These are phyloP conservation scores for Phaonia tiefii DNA, from an alignment of 2,888 invertebrate genomes.

Conservation along the genomic window DNA sequence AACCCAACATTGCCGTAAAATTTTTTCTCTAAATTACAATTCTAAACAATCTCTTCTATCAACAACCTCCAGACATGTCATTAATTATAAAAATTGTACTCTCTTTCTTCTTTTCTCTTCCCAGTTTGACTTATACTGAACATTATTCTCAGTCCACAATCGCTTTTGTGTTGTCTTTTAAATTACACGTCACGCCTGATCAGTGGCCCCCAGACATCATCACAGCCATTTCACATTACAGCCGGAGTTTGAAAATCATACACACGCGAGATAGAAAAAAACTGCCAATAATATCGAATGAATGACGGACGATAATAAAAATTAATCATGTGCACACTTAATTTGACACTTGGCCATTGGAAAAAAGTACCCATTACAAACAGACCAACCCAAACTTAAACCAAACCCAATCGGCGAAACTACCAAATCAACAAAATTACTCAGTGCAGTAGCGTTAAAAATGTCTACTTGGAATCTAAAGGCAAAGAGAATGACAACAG, in stretches of 20 bases:
- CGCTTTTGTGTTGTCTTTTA: neutral
- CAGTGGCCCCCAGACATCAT: constrained; percentile 50
- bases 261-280: neutral
- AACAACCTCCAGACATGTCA: too few species aligned
- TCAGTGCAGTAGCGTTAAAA: constrained; percentile 3
- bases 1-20: too few species aligned
- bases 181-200: constrained; percentile 64
- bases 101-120: neutral
- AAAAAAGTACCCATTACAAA: constrained; percentile 41
- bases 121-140: neutral
- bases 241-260: constrained; percentile 7
- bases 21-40: too few species aligned
- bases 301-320: constrained; percentile 65
- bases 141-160: neutral
- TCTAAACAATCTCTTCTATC: too few species aligned
- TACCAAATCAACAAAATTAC: constrained; percentile 28
- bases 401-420: neutral
- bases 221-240: neutral
- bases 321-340: constrained; percentile 68
- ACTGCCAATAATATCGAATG: constrained; percentile 48
- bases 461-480: neutral
- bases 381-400: too few species aligned
- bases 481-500: too few species aligned
- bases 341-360: constrained; percentile 65
- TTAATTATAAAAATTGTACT: neutral